These are phyloP conservation scores for Ophraella communa DNA, from an alignment of 2,888 invertebrate species.

Conservation along the genomic window DNA sequence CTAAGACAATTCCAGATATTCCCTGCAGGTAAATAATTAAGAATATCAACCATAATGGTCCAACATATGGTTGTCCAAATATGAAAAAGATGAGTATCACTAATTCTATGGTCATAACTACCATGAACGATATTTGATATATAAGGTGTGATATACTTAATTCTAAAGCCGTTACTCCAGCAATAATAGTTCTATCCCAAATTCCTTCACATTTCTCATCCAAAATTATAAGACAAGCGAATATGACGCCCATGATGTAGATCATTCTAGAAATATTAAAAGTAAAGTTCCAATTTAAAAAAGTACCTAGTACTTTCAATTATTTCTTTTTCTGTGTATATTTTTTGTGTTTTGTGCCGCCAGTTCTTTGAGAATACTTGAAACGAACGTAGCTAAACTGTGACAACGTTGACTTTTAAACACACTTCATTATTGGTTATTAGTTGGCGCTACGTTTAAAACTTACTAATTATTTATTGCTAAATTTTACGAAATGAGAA, in stretches of 20 bases:
- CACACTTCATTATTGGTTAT: too few relatives aligned
- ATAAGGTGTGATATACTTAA: conserved; percentile 82
- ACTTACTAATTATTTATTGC: too few relatives aligned
- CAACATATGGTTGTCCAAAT: conserved; percentile 68
- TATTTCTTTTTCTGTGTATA: too few relatives aligned
- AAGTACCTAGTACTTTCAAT: too few relatives aligned
- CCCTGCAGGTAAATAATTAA: conserved; percentile 74
- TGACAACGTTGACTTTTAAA: too few relatives aligned
- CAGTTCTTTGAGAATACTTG: too few relatives aligned
- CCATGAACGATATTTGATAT: conserved; percentile 71
- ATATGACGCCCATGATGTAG: conserved; percentile 83
- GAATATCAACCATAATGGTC: conserved; percentile 69
- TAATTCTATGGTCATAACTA: conserved; percentile 70
- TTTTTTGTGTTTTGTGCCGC: too few relatives aligned
- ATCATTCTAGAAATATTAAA: conserved; percentile 69
- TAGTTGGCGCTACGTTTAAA: too few relatives aligned
- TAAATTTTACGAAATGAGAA: too few relatives aligned
- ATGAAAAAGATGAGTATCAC: conserved; percentile 68
- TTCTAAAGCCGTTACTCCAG: conserved; percentile 82
- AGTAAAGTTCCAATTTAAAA: too few relatives aligned
- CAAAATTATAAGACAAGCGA: conserved; percentile 83
- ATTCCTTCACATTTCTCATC: conserved; percentile 79
- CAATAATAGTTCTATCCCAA: conserved; percentile 85
- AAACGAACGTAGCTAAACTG: too few relatives aligned
- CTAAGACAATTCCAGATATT: conserved; percentile 85